Conservation (phyloP, 1,140 invertebrate genomes). For the Cotesia glomerata region DNA sequence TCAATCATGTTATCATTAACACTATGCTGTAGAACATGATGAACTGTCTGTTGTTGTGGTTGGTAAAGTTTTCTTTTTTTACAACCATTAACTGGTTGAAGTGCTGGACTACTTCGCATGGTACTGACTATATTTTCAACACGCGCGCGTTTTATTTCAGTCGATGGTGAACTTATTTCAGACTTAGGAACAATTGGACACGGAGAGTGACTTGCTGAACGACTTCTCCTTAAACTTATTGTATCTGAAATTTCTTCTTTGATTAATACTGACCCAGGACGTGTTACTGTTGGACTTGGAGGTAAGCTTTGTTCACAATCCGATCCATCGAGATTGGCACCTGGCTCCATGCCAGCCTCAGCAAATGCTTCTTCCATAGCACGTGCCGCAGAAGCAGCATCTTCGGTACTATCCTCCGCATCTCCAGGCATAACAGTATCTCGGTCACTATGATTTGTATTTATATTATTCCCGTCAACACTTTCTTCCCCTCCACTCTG, state of each 20-base stretch:
- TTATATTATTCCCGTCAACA: slow-evolving; percentile 59
- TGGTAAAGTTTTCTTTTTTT: slow-evolving; percentile 97
- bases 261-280: slow-evolving; percentile 64
- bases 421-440: slow-evolving; percentile 67
- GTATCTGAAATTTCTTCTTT: slow-evolving; percentile 72
- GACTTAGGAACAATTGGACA: slow-evolving; percentile 56
- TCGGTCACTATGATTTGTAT: slow-evolving; percentile 56
- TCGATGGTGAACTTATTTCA: slow-evolving; percentile 57
- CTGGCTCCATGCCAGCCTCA: slow-evolving; percentile 66
- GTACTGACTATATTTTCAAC: slow-evolving; percentile 94
- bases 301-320: slow-evolving; percentile 72
- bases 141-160: slow-evolving; percentile 86
- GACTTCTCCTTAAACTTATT: slow-evolving; percentile 60
- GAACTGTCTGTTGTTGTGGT: slow-evolving; percentile 82
- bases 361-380: slow-evolving; percentile 68
- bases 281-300: slow-evolving; percentile 66
- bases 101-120: slow-evolving; percentile 84
- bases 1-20: slow-evolving; percentile 77
- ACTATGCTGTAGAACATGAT: slow-evolving; percentile 56
- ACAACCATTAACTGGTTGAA: slow-evolving; percentile 83
- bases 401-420: slow-evolving; percentile 67
- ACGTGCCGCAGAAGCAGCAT: slow-evolving; percentile 65
- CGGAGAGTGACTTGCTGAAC: slow-evolving; percentile 51
- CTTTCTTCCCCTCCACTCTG: slow-evolving; percentile 60
- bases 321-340: slow-evolving; percentile 70